These are phyloP conservation scores for Poecilia velifera DNA, from an alignment of 2,797 vertebrate species.

Conservation along the genomic window DNA sequence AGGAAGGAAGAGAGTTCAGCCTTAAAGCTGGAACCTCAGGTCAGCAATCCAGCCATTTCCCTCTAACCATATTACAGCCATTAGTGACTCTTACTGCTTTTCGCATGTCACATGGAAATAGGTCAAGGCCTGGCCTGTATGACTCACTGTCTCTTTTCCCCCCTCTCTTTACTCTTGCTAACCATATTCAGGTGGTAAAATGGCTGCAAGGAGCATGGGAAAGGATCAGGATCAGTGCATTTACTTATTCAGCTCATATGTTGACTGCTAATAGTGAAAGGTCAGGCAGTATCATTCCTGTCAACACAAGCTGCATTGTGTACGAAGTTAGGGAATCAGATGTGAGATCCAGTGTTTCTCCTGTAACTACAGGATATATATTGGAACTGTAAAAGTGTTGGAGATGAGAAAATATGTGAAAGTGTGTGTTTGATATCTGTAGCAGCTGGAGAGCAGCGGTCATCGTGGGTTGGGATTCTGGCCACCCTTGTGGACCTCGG, in stretches of 20 bases:
- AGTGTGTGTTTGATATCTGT: constrained; percentile 59
- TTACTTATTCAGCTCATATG: constrained; percentile 39
- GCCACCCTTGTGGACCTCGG: constrained; percentile 67
- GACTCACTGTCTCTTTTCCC: constrained; percentile 63
- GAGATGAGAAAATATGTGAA: constrained; percentile 29
- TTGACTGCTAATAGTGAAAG: constrained; percentile 10
- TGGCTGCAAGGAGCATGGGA: constrained; percentile 50
- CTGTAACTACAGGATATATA: constrained; percentile 3
- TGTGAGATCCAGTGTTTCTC: constrained; percentile 3
- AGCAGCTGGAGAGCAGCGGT: constrained; percentile 54
- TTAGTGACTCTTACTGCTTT: constrained; percentile 78
- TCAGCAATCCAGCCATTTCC: constrained; percentile 81
- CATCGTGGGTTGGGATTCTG: constrained; percentile 59
- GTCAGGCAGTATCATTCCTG: neutral
- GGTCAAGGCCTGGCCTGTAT: constrained; percentile 75
- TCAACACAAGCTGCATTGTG: constrained; percentile 14
- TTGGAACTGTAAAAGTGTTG: constrained; percentile 17
- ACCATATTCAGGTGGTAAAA: constrained; percentile 68
- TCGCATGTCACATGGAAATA: constrained; percentile 80
- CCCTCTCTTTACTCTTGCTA: constrained; percentile 59
- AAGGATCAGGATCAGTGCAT: constrained; percentile 44
- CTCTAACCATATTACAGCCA: constrained; percentile 83
- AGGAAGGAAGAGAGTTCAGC: constrained; percentile 62
- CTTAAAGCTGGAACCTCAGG: constrained; percentile 75
- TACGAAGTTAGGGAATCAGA: constrained; percentile 10